These are phyloP conservation scores for Orchesella cincta DNA, from an alignment of 1,140 invertebrate species.

Conservation along the genomic window DNA sequence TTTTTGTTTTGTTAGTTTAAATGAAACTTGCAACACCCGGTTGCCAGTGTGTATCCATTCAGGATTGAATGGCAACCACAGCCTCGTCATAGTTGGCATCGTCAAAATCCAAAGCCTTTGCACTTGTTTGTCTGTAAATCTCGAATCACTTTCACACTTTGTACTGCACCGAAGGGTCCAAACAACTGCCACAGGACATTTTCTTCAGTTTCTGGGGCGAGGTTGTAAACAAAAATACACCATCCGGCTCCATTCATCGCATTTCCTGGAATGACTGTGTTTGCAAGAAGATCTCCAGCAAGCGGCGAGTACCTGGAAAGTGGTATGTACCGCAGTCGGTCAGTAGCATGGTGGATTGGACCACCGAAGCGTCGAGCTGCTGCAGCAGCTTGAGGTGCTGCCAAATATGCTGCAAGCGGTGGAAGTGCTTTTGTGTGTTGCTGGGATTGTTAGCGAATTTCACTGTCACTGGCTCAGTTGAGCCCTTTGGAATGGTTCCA, in stretches of 20 bases:
- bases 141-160: slow-evolving; percentile 96
- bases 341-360: slow-evolving; percentile 88
- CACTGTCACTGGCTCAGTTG: slow-evolving; percentile 95
- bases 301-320: slow-evolving; percentile 89
- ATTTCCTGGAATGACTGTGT: slow-evolving; percentile 79
- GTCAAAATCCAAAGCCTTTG: slow-evolving; percentile 99
- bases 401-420: slow-evolving; percentile 86
- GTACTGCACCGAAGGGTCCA: slow-evolving; percentile 97
- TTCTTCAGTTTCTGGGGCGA: slow-evolving; percentile 97
- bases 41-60: slow-evolving; percentile 96
- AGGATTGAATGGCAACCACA: slow-evolving; percentile 95
- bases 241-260: slow-evolving; percentile 83
- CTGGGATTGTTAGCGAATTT: slow-evolving; percentile 99
- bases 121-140: slow-evolving; percentile 98
- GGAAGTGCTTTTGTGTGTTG: slow-evolving; percentile 84
- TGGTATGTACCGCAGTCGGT: slow-evolving; percentile 83
- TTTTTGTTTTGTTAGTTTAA: slow-evolving; percentile 92
- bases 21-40: slow-evolving; percentile 96
- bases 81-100: slow-evolving; percentile 99
- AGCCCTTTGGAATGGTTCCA: slow-evolving; percentile 93
- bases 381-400: slow-evolving; percentile 65
- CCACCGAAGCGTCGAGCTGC: slow-evolving; percentile 77
- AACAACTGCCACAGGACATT: slow-evolving; percentile 99
- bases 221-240: slow-evolving; percentile 99
- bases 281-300: slow-evolving; percentile 86